phyloP scores from a whole-genome alignment of 2,113 vertebrate genomes.

The Bettongia penicillata region DNA sequence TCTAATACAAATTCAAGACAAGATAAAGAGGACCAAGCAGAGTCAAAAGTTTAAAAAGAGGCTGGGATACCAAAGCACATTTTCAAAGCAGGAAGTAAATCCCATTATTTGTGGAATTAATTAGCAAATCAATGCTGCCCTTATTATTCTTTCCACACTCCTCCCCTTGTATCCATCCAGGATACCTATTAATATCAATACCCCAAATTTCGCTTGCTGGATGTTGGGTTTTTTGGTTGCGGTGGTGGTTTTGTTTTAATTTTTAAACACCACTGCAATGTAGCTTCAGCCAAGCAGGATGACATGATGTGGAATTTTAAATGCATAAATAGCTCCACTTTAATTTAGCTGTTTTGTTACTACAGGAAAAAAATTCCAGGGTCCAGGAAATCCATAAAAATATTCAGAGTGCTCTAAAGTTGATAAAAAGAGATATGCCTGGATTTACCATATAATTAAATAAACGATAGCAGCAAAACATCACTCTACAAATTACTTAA shows the following conservation, averaged over 20 bases:
- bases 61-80: background rate
- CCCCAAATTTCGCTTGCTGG: background rate
- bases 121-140: conserved; percentile 13
- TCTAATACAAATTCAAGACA: conserved; percentile 69
- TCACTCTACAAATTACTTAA: conserved; percentile 24
- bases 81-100: background rate
- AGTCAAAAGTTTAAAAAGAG: background rate
- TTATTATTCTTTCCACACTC: conserved; percentile 48
- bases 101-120: background rate
- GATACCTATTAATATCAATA: conserved; percentile 40
- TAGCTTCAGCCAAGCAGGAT: conserved; percentile 28
- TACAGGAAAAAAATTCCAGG: background rate
- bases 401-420: conserved; percentile 23
- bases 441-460: conserved; percentile 18
- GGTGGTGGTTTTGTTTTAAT: conserved; percentile 4
- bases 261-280: conserved; percentile 45
- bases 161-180: background rate
- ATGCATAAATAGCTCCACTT: conserved; percentile 37
- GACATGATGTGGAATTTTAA: conserved; percentile 48
- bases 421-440: conserved; percentile 20
- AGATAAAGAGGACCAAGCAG: conserved; percentile 7
- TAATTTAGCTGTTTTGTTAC: conserved; percentile 30
- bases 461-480: background rate
- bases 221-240: background rate
- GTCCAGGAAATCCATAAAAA: conserved; percentile 36